Evolutionary conservation across 2,888 invertebrate species (phyloP), one percentile per base, ranked within the genome.

Genomic region (Colletes collaris): DNA sequence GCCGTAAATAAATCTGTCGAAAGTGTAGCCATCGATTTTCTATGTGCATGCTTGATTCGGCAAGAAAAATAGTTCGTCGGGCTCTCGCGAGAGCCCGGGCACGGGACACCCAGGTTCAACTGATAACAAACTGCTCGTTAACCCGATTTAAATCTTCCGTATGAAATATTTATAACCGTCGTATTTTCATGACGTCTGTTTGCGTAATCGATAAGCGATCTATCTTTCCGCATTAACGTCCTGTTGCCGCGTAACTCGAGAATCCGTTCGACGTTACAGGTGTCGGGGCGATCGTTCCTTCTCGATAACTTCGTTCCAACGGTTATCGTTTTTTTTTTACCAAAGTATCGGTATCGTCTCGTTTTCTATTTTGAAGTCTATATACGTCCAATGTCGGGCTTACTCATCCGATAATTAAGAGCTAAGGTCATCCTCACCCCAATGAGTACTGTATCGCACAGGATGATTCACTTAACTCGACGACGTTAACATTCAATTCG

Each of bases 1-100:
- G 55, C 55, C 49, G 56, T 65, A 65, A 78, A 65, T 60, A 66
- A 66, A 64, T 69, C 37, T 46, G 56, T 63, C 50, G 52, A 40
- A 64, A 46, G 44, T 27, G 27, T 37, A 63, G 50, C 46, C 63
- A 69, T 70, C 60, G 70, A 70, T 37, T 70, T 70, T 64, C 70
- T 58, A 77, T 68, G 11, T 10, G 44, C 27, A 27, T 19, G 56
- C 64, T 35, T 2, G 66, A 46, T 66, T 56, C 6, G 10, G 19
- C 16, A 44, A 19, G 60, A 60, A 60, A 60, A 60, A 44, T 44
- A 19, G 59, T 10, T 40, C 40, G 44, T 0, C 6, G 44, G 27
- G 60, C 10, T 46, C 2, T 19, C 60, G 16, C 16, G 16, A 16
- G 16, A 44, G 44, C 44, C 27, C 60, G 4, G 44, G 59, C 11